Conservation (phyloP, 92 coral and sea anemone genomes). For the Siderastrea radians region DNA sequence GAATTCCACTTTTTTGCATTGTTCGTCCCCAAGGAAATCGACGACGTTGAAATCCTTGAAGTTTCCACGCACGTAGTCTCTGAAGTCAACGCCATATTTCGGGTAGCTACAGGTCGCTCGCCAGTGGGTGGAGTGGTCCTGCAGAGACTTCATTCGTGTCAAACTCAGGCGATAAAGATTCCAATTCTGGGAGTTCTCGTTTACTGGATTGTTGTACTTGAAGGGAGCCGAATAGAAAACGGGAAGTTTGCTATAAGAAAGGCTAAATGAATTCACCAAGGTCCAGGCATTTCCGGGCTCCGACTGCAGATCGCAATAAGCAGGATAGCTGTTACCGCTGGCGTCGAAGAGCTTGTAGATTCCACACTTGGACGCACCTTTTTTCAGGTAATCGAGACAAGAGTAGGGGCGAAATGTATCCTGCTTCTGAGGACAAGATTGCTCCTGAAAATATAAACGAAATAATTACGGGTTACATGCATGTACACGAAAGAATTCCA, state of each 20-base stretch:
- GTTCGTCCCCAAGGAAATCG: not conserved
- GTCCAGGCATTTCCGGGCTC: constrained; percentile 53
- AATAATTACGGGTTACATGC: too few relatives aligned
- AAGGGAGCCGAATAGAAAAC: constrained; percentile 1
- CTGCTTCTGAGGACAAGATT: too few relatives aligned
- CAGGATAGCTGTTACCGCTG: constrained; percentile 5
- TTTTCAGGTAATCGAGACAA: constrained; percentile 21
- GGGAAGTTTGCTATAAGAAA: not conserved
- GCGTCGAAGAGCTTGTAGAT: constrained; percentile 31
- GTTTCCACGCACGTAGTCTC: constrained; percentile 35
- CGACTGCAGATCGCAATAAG: constrained; percentile 36
- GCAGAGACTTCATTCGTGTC: constrained; percentile 44
- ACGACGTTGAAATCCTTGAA: constrained; percentile 1
- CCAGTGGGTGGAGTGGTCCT: too few relatives aligned
- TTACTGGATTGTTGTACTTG: constrained; percentile 29
- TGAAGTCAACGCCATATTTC: constrained; percentile 24
- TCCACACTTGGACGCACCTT: not conserved
- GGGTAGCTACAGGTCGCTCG: constrained; percentile 16
- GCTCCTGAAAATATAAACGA: not conserved
- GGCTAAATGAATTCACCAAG: constrained; percentile 28
- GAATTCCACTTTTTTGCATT: not conserved
- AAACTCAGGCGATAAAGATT: constrained; percentile 35
- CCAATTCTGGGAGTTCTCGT: constrained; percentile 40
- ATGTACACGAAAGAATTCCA: too few relatives aligned
- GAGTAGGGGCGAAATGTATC: not conserved